Base-by-base conservation (phyloP, 2,888 invertebrate species). In the Drosophila testacea region DNA sequence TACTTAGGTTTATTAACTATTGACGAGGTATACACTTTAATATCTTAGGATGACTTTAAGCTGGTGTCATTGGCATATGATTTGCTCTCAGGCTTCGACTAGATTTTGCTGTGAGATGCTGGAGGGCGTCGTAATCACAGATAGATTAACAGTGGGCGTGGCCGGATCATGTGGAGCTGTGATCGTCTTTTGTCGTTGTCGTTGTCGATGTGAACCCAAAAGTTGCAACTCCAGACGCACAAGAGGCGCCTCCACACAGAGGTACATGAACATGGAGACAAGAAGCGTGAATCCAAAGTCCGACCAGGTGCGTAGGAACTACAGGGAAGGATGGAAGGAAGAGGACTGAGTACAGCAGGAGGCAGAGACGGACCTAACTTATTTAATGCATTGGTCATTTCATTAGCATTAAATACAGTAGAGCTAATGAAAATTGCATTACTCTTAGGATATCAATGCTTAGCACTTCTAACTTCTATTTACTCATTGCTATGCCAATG, bases 281-380 rank as follows among this genome's bases (percentile, higher is more conserved):
- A 68, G 64, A 6, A 91, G 10, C 0, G 91, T 88, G 4, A 90
- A 76, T n/a, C 90, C 90, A 52, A 91, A 92, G 72, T 91, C 85
- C 10, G 79, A 74, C 92, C 91, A 91, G 62, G 90, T 91, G 5
- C 79, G 79, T 2, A 90, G 56, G 9, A 81, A 77, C 89, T 89
- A 41, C 6, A 38, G 27, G 34, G 1, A n/a, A 22, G 16, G 10
- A 32, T 6, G 3, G 32, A 32, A 6, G 2, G 32, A 6, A 6
- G 7, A 22, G 22, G 22, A 22, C 3, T 22, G 22, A 22, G 22
- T 22, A 22, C 2, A 22, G 22, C 22, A 22, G 22, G 22, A 22
- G 22, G 22, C 16, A 16, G 16, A 16, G 16, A 16, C 16, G 16
- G 16, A 1, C 22, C 22, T 22, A 22, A 22, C 22, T 22, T 22